Conservation (phyloP, 2,888 invertebrate genomes). For the Rhamphomyia laevipes region DNA sequence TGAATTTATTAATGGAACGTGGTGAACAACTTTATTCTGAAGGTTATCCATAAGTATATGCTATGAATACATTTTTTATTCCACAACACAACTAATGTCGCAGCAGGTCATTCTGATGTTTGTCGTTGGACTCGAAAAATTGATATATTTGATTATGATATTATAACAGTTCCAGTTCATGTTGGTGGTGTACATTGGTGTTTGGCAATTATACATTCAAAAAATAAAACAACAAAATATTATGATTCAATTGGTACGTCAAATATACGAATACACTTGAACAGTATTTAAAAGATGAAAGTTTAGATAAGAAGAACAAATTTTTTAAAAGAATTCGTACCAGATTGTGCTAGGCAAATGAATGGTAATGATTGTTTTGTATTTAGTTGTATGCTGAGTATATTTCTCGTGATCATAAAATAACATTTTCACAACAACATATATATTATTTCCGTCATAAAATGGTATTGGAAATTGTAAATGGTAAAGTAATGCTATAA, state of each 20-base stretch:
- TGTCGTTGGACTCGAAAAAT: conserved; percentile 86
- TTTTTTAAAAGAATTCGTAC: conserved; percentile 56
- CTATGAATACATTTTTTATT: conserved; percentile 94
- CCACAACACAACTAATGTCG: conserved; percentile 68
- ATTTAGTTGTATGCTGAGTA: conserved; percentile 95
- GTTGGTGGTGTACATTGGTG: conserved; percentile 94
- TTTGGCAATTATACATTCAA: conserved; percentile 75
- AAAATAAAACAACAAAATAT: conserved; percentile 60
- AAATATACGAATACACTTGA: conserved; percentile 62
- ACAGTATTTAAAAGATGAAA: conserved; percentile 72
- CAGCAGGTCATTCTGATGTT: conserved; percentile 66
- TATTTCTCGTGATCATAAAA: conserved; percentile 57
- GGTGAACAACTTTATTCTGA: conserved; percentile 44
- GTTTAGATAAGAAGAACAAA: conserved; percentile 69
- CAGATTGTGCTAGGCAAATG: conserved; percentile 85
- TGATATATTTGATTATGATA: conserved; percentile 66
- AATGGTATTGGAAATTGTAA: conserved; percentile 84
- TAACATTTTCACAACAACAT: conserved; percentile 77
- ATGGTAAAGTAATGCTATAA: conserved; percentile 54
- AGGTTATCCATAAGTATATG: conserved; percentile 63
- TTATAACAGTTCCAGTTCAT: conserved; percentile 86
- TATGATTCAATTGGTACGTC: conserved; percentile 87
- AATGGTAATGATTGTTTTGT: conserved; percentile 98
- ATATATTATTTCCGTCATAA: conserved; percentile 89
- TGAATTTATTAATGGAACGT: conserved; percentile 80